These are phyloP conservation scores for Eufriesea mexicana DNA, from an alignment of 1,140 invertebrate species.

Conservation along the genomic window DNA sequence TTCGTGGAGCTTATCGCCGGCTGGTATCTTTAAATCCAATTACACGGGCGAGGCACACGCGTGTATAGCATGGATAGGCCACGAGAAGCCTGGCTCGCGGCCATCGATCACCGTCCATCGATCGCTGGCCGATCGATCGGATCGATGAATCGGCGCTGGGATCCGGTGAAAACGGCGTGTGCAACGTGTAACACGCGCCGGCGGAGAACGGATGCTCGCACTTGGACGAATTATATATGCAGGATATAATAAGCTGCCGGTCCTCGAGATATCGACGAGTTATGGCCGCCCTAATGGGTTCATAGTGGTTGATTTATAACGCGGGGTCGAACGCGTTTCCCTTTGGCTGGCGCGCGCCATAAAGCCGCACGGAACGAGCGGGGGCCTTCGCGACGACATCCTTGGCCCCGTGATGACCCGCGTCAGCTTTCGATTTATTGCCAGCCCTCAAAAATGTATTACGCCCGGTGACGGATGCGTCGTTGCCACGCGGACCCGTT, in stretches of 20 bases:
- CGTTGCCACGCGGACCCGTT: not conserved
- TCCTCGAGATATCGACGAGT: slow-evolving; percentile 82
- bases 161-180: slow-evolving; percentile 15
- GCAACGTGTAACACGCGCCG: slow-evolving; percentile 41
- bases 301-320: slow-evolving; percentile 80
- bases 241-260: slow-evolving; percentile 81
- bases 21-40: slow-evolving; percentile 52
- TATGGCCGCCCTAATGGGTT: slow-evolving; percentile 80
- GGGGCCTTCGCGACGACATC: slow-evolving; percentile 30
- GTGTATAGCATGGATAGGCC: slow-evolving; percentile 11
- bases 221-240: slow-evolving; percentile 81
- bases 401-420: slow-evolving; percentile 57
- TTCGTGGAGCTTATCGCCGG: slow-evolving; percentile 38
- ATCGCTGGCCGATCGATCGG: slow-evolving; percentile 55
- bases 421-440: slow-evolving; percentile 54
- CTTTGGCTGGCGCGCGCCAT: slow-evolving; percentile 55
- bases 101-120: slow-evolving; percentile 47
- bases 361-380: slow-evolving; percentile 51
- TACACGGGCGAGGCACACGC: slow-evolving; percentile 6
- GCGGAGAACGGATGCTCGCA: slow-evolving; percentile 68
- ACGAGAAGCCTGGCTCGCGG: not conserved
- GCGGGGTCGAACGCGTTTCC: slow-evolving; percentile 63
- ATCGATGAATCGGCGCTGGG: slow-evolving; percentile 46
- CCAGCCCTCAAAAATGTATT: slow-evolving; percentile 71
- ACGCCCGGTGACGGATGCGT: not conserved